Evolutionary conservation across 2,113 vertebrate genomes (phyloP).

Genomic region (Ariopsis seemanni): DNA sequence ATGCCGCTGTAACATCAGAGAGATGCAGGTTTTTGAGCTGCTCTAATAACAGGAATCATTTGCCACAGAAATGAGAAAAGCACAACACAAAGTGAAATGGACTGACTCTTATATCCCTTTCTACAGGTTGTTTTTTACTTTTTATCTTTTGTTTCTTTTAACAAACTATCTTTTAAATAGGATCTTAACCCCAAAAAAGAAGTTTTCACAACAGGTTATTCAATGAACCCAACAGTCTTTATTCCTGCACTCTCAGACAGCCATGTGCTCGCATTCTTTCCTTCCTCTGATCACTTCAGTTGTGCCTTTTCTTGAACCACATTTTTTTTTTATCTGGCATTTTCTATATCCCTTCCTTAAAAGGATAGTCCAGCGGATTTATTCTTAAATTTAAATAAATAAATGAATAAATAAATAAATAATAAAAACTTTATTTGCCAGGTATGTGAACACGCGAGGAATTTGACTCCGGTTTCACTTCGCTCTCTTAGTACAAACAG

Average conservation of each 20-base stretch:
- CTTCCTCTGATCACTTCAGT: not conserved
- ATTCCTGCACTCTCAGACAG: not conserved
- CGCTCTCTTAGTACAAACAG: no score
- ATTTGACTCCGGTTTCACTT: no score
- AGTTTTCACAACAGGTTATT: not conserved
- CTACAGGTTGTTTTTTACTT: not conserved
- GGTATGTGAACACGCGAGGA: no score
- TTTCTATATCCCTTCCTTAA: not conserved
- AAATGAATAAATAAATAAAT: no score
- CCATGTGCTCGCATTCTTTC: not conserved
- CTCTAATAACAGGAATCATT: not conserved
- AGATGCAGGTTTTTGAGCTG: not conserved
- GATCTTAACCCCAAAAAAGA: not conserved
- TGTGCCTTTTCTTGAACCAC: no score
- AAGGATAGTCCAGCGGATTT: no score
- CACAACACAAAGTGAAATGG: not conserved
- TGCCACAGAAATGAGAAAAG: not conserved
- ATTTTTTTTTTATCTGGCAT: no score
- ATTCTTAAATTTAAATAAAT: no score
- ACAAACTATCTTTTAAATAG: no score
- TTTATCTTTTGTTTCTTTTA: not conserved
- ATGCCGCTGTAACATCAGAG: slow-evolving; percentile 23
- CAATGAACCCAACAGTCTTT: not conserved
- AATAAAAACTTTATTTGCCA: no score
- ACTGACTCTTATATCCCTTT: not conserved